Evolutionary conservation across 2,888 invertebrate genomes (phyloP), one percentile per base, ranked within the genome.

Genomic region (Tupiocoris notatus): DNA sequence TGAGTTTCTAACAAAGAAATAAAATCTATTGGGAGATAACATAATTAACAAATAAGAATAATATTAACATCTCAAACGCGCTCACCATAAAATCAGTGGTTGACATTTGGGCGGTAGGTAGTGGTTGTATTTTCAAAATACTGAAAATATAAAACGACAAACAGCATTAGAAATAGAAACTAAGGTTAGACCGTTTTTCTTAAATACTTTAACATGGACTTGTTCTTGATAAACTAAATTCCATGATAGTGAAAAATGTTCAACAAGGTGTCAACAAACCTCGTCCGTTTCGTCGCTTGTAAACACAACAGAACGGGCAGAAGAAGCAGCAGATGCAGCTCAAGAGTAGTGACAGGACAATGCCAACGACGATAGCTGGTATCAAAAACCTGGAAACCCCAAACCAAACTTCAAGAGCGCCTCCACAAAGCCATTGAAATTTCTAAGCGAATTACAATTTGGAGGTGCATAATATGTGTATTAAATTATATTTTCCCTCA

Each of bases 281-380:
- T 59, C 59, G n/a, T 6, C 59, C 59, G n/a, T 59, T 59, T n/a
- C 63, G 7, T 7, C 63, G 21, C 20, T 63, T 63, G n/a, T 63
- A 63, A 22, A 63, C n/a, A 21, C 63, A 63, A 20, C 63, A 63
- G 22, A 63, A 63, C 21, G 63, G 73, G n/a, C 81, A 82, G 80
- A 82, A 87, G 83, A 83, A 89, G 88, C 80, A 90, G 89, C 84
- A 90, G 87, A 85, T 91, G 89, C 82, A 91, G 86, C 82, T 89
- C 87, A 83, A 89, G 88, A 81, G 89, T 89, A 83, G 89, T 86
- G 88, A 79, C 2, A 81, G 65, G 20, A 80, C 79, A 39, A 39
- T 39, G 39, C 39, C 39, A 39, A 39, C 39, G 6, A 39, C 39
- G 12, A 39, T 39, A 7, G 39, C 39, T 39, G 39, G 39, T 3